Evolutionary conservation across 1,140 invertebrate species (phyloP).

Genomic region (Apis laboriosa): DNA sequence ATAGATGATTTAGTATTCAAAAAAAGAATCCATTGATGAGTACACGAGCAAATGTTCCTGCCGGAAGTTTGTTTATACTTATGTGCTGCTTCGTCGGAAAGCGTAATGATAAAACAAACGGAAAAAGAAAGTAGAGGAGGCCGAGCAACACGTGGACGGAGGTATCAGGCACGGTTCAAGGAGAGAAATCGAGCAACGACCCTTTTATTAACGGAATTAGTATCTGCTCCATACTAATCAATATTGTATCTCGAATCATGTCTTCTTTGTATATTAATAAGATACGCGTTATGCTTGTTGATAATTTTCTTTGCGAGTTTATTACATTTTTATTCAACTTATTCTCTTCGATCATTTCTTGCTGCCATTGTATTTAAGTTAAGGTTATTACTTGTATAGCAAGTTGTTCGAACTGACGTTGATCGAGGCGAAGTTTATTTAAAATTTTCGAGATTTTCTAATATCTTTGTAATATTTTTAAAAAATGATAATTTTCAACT

Average conservation of each 20-base stretch:
- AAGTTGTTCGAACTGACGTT: no score
- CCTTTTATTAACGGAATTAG: conserved; percentile 42
- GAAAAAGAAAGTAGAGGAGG: conserved; percentile 34
- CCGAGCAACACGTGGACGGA: conserved; percentile 9
- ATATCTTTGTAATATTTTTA: no score
- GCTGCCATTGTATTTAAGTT: no score
- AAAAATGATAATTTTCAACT: no score
- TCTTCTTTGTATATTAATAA: background rate
- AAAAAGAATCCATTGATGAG: background rate
- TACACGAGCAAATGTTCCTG: background rate
- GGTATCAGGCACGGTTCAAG: conserved; percentile 32
- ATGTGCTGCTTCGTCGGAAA: background rate
- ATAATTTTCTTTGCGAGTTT: background rate
- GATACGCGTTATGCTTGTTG: background rate
- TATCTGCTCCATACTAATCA: background rate
- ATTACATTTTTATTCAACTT: background rate
- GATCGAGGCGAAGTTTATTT: no score
- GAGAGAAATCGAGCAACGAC: conserved; percentile 14
- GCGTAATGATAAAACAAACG: conserved; percentile 24
- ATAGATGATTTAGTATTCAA: background rate
- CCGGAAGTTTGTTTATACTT: conserved; percentile 36
- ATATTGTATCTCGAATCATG: background rate
- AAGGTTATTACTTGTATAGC: no score
- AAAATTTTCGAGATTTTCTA: no score
- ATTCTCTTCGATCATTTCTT: no score